Evolutionary conservation across 2,797 vertebrate species (phyloP), one percentile per base, ranked within the genome.

Genomic region (Lepidocolaptes lacrymiger): DNA sequence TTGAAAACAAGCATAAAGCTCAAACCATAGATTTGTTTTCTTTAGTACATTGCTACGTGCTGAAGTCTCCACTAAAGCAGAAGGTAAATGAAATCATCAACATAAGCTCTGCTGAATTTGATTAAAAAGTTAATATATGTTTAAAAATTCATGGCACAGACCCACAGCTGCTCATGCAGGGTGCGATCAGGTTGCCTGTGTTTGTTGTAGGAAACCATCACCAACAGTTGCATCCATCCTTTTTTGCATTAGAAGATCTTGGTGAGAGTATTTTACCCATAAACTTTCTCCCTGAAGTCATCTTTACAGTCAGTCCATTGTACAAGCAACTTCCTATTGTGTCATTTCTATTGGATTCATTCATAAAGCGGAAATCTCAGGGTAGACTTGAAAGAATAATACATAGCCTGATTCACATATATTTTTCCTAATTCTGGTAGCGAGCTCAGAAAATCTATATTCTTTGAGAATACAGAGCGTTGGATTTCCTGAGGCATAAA

Each of bases 1-100:
- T 85, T 58, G 78, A 59, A 76, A 93, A 41, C 34, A 48, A 72
- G 43, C 4, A 0, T 75, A 59, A 72, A 48, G 34, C 72, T 83
- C 46, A 55, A 36, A 49, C 27, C 5, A 2, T 41, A 16, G 28
- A 36, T 91, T 80, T 74, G 16, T 72, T 85, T 82, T 74, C 51
- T 59, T 91, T 82, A 51, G 34, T 48, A 7, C n/a, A 6, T 85
- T 34, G 1, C 39, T 79, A 52, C 8, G 1, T 76, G 56, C 80
- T 81, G 27, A 68, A 83, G 44, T 63, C 52, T 93, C 26, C 22
- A 22, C 66, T 81, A 76, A 77, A 93, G 54, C 48, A 85, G 78
- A 69, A 94, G 51, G 61, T 77, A 92, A 94, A 95, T 80, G 41
- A 72, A 89, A 74, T 78, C 22, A 73, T 91, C 55, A 64, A 51